phyloP scores from a whole-genome alignment of 2,888 invertebrate species.

The Amaurobius ferox region DNA sequence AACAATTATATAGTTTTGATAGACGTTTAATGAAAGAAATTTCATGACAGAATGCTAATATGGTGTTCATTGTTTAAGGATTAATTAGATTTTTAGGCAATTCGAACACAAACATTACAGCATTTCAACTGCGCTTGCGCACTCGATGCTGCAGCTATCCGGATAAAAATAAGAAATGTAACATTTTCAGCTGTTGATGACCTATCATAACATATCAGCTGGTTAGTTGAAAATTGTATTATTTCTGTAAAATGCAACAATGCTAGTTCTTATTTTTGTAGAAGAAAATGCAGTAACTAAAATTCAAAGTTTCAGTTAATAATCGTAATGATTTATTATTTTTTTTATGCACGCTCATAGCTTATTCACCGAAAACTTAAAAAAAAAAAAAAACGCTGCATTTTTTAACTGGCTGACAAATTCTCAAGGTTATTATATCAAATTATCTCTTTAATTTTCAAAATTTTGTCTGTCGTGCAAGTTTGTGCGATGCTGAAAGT shows the following conservation, averaged over 20 bases:
- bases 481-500: too few species aligned
- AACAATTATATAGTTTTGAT: constrained; percentile 34
- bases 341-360: too few species aligned
- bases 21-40: background rate
- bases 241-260: background rate
- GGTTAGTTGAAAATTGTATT: constrained; percentile 25
- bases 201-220: constrained; percentile 54
- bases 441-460: too few species aligned
- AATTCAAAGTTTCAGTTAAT: too few species aligned
- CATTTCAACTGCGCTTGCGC: constrained; percentile 60
- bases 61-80: constrained; percentile 41
- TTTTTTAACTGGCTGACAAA: too few species aligned
- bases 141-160: constrained; percentile 58
- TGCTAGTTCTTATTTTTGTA: too few species aligned
- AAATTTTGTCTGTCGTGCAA: too few species aligned
- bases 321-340: too few species aligned
- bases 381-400: too few species aligned
- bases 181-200: constrained; percentile 69
- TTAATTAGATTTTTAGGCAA: constrained; percentile 58
- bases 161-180: constrained; percentile 53
- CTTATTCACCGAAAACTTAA: too few species aligned
- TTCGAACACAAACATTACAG: constrained; percentile 51
- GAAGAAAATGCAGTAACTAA: too few species aligned
- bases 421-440: too few species aligned
- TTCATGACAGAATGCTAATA: background rate